Evolutionary conservation across 1,140 invertebrate species (phyloP).

Genomic region (Aethina tumida): DNA sequence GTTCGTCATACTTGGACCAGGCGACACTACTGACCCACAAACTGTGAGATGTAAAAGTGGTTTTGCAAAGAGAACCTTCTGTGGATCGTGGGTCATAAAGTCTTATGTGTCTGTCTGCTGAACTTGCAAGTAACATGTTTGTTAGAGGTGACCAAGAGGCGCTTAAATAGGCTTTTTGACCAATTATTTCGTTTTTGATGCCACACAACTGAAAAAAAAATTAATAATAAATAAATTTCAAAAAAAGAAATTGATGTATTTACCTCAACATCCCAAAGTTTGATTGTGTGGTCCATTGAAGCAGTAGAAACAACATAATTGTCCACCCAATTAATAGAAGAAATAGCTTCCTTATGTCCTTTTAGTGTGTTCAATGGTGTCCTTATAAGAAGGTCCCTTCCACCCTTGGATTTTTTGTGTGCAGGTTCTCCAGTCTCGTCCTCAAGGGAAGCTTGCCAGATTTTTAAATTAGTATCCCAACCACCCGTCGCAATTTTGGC

Average conservation of each 20-base stretch:
- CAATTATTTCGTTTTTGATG: constrained; percentile 69
- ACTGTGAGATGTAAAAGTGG: constrained; percentile 79
- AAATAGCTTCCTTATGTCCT: constrained; percentile 87
- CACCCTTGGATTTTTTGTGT: constrained; percentile 39
- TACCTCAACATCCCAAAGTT: constrained; percentile 74
- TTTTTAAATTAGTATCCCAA: constrained; percentile 78
- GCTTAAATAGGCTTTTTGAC: constrained; percentile 87
- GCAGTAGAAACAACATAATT: constrained; percentile 64
- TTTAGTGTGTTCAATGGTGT: constrained; percentile 78
- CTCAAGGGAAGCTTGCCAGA: constrained; percentile 56
- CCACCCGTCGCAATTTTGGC: constrained; percentile 75
- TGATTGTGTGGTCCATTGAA: constrained; percentile 93
- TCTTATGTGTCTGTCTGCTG: constrained; percentile 80
- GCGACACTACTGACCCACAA: constrained; percentile 77
- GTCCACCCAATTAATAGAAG: constrained; percentile 74
- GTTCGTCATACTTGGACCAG: constrained; percentile 79
- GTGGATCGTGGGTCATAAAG: constrained; percentile 82
- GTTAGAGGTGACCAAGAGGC: constrained; percentile 72
- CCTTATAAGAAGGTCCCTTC: constrained; percentile 39
- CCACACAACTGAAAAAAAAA: constrained; percentile 58
- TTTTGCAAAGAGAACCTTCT: constrained; percentile 82
- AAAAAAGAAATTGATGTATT: constrained; percentile 5
- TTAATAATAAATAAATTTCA: constrained; percentile 4
- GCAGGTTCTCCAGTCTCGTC: constrained; percentile 39
- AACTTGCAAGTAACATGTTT: constrained; percentile 69